Conservation (phyloP, 2,888 invertebrate genomes). For the Gerosis bhagava region DNA sequence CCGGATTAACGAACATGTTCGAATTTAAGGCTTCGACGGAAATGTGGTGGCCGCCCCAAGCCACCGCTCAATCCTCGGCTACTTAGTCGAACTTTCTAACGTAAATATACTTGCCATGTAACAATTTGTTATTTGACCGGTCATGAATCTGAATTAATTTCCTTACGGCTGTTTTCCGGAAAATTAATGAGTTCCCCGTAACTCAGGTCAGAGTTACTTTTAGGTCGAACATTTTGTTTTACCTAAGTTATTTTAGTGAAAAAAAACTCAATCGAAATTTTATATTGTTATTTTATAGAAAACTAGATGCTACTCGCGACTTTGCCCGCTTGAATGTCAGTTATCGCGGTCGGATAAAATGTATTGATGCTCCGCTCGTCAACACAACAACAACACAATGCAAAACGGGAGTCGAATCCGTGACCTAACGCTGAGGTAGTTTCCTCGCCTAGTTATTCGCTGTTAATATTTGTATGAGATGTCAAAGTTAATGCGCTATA, state of each 20-base stretch:
- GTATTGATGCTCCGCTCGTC: too few species aligned
- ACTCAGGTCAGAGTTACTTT: not conserved
- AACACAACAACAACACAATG: too few species aligned
- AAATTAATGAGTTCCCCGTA: conserved; percentile 12
- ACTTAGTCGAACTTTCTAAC: conserved; percentile 18
- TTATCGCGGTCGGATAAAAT: too few species aligned
- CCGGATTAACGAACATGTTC: conserved; percentile 71
- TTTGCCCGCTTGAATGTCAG: too few species aligned
- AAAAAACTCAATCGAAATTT: too few species aligned
- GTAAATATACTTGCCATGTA: conserved; percentile 19
- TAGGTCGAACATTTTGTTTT: too few species aligned
- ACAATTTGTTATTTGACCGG: conserved; percentile 25
- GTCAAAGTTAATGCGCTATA: not conserved
- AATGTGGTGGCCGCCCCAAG: conserved; percentile 15
- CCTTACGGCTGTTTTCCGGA: conserved; percentile 6
- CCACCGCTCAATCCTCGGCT: conserved; percentile 21
- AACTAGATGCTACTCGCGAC: too few species aligned
- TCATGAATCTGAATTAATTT: conserved; percentile 24
- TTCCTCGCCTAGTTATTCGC: too few species aligned
- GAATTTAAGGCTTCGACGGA: conserved; percentile 44
- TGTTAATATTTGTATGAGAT: conserved; percentile 2
- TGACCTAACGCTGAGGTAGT: too few species aligned
- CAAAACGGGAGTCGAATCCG: too few species aligned
- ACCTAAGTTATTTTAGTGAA: too few species aligned
- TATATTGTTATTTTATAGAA: too few species aligned